Evolutionary conservation across 1,140 invertebrate genomes (phyloP), one percentile per base, ranked within the genome.

Genomic region (Sinella curviseta): DNA sequence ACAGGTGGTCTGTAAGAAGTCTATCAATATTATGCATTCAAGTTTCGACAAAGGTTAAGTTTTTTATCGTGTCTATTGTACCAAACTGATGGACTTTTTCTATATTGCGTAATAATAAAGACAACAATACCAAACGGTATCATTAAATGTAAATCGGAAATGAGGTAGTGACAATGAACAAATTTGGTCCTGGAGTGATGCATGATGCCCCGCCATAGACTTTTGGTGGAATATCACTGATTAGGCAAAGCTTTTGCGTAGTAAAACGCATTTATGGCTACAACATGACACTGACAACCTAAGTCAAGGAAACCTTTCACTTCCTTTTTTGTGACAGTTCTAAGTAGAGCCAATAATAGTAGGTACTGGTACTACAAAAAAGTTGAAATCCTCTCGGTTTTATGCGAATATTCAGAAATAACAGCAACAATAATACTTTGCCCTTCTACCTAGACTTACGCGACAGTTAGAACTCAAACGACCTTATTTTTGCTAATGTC

Each of bases 321-420:
- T 70, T 70, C 65, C 65, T 70, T 70, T 70, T 70, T 70, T 70
- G 65, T 70, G 31, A 70, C 31, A 70, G 65, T 70, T 33, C 65
- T 31, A 31, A 8, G 24, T 24, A 60, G 12, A 60, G 3, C 14
- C 55, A 24, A 17, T 17, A 26, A 24, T 4, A 60, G n/a, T n/a
- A 17, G 55, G 3, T 24, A 60, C 3, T 4, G 24, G 65, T 14
- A 31, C 8, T 33, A 31, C 24, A 17, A 70, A 70, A 4, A 70
- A 48, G 39, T 48, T 70, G 65, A 70, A 70, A 70, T 70, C 8
- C 12, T 12, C 57, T 48, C 57, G 57, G 57, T 16, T 60, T 60
- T 26, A 60, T 60, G 57, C 24, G 14, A 60, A 33, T 31, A 33
- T 3, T 70, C 16, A 65, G 26, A 4, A 65, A 16, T n/a, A 4